Evolutionary conservation across 30 jellyfish, hydroid and myxozoan species (phyloP).

Genomic region (Rhopilema esculentum): DNA sequence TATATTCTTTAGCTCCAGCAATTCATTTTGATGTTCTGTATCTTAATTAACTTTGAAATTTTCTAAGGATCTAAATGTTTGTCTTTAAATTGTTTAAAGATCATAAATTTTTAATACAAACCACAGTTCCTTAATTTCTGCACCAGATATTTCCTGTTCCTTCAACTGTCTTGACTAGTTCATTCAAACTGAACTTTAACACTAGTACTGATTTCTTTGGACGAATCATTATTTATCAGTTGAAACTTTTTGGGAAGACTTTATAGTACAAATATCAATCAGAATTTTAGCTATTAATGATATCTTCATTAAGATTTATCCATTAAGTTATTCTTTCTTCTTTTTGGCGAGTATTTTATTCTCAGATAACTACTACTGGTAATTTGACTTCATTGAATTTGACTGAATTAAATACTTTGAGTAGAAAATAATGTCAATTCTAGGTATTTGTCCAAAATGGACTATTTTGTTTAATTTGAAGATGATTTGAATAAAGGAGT

Average conservation of each 20-base stretch:
- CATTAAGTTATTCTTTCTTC: no score
- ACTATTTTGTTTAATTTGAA: no score
- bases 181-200: conserved; percentile 62
- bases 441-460: no score
- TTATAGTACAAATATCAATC: neutral
- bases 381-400: no score
- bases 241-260: conserved; percentile 65
- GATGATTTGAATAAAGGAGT: no score
- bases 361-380: no score
- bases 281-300: neutral
- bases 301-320: neutral
- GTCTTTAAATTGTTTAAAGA: no score
- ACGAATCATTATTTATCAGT: conserved; percentile 84
- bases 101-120: no score
- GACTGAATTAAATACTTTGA: no score
- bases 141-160: conserved; percentile 47
- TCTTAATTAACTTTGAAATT: neutral
- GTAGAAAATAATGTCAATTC: no score
- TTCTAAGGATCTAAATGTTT: neutral
- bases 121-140: conserved; percentile 3
- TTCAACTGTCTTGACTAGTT: conserved; percentile 6
- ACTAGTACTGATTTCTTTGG: conserved; percentile 97
- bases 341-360: no score
- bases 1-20: no score
- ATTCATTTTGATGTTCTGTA: neutral